Percentiles rank a stretch among this genome's conserved stretches.
Conservation (phyloP, 2,113 vertebrate species). For the Leucosticte australis region DNA sequence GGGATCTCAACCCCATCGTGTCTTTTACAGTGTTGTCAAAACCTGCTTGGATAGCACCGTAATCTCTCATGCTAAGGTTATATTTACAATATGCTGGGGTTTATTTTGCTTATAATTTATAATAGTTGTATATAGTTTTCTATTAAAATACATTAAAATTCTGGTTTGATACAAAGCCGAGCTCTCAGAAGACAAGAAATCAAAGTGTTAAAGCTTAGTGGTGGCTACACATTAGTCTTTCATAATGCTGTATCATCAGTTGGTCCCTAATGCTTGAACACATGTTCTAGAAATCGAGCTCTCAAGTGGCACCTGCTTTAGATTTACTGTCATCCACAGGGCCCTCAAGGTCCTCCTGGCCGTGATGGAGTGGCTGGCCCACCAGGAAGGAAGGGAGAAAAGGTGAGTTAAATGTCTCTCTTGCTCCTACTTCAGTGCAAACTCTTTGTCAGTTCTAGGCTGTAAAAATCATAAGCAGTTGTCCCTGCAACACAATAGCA, state of each 20-base stretch:
- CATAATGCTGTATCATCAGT: not conserved
- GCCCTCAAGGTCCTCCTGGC: conserved; percentile 78
- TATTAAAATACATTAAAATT: not conserved
- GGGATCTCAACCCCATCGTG: accelerated
- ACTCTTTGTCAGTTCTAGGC: not conserved
- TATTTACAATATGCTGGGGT: not conserved
- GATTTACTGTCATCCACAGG: conserved; percentile 66
- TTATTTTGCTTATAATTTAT: not conserved
- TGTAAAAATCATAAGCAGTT: not conserved
- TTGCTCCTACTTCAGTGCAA: not conserved
- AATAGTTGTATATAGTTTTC: not conserved
- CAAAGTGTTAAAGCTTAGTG: not conserved
- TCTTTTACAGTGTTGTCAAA: not conserved
- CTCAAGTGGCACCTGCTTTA: not conserved
- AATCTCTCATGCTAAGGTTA: not conserved
- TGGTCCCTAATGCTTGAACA: not conserved
- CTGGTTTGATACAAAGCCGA: not conserved
- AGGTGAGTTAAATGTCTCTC: conserved; percentile 65
- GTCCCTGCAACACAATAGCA: not conserved
- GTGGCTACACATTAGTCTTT: not conserved
- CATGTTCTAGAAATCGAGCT: not conserved
- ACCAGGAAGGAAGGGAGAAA: conserved; percentile 81
- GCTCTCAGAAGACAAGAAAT: not conserved
- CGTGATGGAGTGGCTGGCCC: conserved; percentile 75
- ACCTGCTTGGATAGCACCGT: not conserved